Conservation (phyloP, 2,888 invertebrate genomes). For the Megaustenia siamemsis region DNA sequence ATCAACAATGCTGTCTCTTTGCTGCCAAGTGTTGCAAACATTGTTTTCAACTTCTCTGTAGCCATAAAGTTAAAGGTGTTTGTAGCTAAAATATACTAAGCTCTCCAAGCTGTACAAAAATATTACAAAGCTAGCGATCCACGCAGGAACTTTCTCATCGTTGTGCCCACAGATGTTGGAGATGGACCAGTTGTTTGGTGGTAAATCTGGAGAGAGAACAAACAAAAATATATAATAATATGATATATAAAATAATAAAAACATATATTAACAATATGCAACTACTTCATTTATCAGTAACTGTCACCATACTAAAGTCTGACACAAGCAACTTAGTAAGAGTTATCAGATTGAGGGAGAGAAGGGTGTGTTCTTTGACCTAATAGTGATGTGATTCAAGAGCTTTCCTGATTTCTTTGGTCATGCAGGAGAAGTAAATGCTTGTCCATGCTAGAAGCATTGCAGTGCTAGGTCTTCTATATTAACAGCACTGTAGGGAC, state of each 20-base stretch:
- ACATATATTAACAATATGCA: too few relatives aligned
- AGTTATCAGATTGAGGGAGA: too few relatives aligned
- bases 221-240: background rate
- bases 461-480: too few relatives aligned
- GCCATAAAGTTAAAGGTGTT: background rate
- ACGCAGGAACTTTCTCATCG: conserved; percentile 92
- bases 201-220: conserved; percentile 80
- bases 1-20: conserved; percentile 25
- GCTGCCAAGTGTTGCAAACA: conserved; percentile 11
- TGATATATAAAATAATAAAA: too few relatives aligned
- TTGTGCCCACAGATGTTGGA: conserved; percentile 90
- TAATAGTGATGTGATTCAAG: too few relatives aligned
- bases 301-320: background rate
- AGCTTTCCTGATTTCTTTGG: too few relatives aligned
- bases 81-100: background rate
- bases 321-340: too few relatives aligned
- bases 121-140: conserved; percentile 85
- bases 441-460: too few relatives aligned
- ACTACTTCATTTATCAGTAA: too few relatives aligned
- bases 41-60: background rate
- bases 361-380: too few relatives aligned
- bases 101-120: background rate
- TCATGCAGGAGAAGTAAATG: too few relatives aligned
- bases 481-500: too few relatives aligned
- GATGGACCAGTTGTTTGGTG: conserved; percentile 87